Evolutionary conservation across 2,888 invertebrate species (phyloP).

Genomic region (Oscheius sp.): DNA sequence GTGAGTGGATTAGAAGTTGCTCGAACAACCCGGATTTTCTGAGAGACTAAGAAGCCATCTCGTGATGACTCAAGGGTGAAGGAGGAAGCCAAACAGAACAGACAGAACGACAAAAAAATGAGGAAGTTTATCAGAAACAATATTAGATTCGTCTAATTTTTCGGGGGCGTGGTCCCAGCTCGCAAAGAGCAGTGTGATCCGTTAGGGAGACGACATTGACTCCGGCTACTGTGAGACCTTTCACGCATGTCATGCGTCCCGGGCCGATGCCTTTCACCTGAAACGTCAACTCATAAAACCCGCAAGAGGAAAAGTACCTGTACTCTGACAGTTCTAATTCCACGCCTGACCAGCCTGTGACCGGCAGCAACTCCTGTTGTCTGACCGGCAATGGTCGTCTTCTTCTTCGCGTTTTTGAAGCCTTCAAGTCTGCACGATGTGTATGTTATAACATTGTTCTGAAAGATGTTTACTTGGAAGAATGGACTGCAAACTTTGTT

Average conservation of each 20-base stretch:
- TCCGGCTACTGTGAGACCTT: slow-evolving; percentile 92
- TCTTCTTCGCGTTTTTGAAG: slow-evolving; percentile 92
- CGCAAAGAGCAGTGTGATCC: slow-evolving; percentile 87
- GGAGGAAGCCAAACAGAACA: background rate
- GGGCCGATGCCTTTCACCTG: slow-evolving; percentile 75
- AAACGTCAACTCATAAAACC: background rate
- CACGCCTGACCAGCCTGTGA: slow-evolving; percentile 73
- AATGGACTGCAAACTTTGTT: slow-evolving; percentile 73
- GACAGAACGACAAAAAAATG: background rate
- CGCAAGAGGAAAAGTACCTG: slow-evolving; percentile 35
- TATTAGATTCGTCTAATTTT: slow-evolving; percentile 84
- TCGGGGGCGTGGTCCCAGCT: slow-evolving; percentile 83
- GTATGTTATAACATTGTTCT: slow-evolving; percentile 62
- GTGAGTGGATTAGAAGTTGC: background rate
- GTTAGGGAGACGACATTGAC: slow-evolving; percentile 90
- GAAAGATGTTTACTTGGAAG: background rate
- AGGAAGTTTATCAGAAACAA: slow-evolving; percentile 4
- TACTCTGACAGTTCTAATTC: slow-evolving; percentile 72
- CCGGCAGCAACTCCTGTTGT: slow-evolving; percentile 88
- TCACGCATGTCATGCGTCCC: slow-evolving; percentile 83
- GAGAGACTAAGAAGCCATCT: slow-evolving; percentile 3
- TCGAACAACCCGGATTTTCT: background rate
- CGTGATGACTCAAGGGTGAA: background rate
- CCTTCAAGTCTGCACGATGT: slow-evolving; percentile 84
- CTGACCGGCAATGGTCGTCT: slow-evolving; percentile 91